These are phyloP conservation scores for Heptranchias perlo DNA, from an alignment of 2,113 vertebrate genomes.

Conservation along the genomic window DNA sequence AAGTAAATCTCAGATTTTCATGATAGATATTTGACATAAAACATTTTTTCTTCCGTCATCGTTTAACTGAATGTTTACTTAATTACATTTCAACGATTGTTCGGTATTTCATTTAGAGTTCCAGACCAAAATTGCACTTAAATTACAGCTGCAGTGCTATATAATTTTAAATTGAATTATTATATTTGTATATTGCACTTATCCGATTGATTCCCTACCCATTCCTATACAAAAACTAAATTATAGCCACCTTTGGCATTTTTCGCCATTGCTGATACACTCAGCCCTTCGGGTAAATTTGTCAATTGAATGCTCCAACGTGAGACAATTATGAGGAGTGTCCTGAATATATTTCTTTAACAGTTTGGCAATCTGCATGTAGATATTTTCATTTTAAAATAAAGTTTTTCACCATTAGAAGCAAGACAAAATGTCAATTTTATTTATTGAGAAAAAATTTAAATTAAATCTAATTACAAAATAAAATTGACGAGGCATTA, in stretches of 20 bases:
- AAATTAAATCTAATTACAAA: neutral
- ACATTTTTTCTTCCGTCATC: neutral
- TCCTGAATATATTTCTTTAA: neutral
- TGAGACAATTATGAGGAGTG: neutral
- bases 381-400: neutral
- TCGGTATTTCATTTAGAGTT: neutral
- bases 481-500: too few species aligned
- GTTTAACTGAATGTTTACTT: neutral
- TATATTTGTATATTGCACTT: neutral
- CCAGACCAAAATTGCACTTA: neutral
- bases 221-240: neutral
- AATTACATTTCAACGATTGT: neutral
- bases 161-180: neutral
- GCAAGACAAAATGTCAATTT: neutral
- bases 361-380: conserved; percentile 1
- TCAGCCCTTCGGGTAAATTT: neutral
- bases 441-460: neutral
- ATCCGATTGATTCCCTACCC: neutral
- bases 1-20: neutral
- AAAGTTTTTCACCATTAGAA: neutral
- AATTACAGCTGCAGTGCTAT: neutral
- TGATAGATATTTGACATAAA: neutral
- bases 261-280: neutral
- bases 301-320: neutral
- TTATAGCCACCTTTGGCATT: too few species aligned